phyloP scores from a whole-genome alignment of 2,797 vertebrate genomes.

The Ibycter americanus region DNA sequence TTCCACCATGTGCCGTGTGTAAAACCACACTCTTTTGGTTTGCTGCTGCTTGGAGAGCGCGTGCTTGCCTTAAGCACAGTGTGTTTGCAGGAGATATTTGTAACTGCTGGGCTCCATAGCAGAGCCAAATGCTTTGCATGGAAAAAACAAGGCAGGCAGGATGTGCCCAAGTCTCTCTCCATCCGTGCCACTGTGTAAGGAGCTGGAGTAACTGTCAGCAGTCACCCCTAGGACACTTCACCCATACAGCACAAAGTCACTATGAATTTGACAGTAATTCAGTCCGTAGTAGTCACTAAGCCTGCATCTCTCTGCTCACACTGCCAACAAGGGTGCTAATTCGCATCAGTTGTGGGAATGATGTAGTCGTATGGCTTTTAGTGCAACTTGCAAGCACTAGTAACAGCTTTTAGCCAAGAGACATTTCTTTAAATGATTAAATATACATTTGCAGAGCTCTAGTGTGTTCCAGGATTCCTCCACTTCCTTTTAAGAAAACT shows the following conservation, averaged over 20 bases:
- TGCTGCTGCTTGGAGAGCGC: background rate
- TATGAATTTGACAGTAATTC: background rate
- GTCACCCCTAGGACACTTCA: background rate
- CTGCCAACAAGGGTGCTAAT: constrained; percentile 59
- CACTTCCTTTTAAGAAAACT: constrained; percentile 60
- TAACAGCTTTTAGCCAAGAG: constrained; percentile 58
- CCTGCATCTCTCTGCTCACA: background rate
- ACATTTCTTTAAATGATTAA: constrained; percentile 67
- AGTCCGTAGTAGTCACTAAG: background rate
- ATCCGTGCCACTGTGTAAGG: background rate
- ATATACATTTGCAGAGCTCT: constrained; percentile 46
- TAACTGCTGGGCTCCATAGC: background rate
- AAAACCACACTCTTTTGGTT: background rate
- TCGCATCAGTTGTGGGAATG: constrained; percentile 56
- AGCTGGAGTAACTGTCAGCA: background rate
- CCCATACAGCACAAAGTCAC: background rate
- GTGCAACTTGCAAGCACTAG: background rate
- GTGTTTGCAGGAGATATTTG: background rate
- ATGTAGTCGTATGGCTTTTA: background rate
- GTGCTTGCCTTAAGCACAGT: background rate
- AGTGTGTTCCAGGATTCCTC: constrained; percentile 63
- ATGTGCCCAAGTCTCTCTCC: background rate
- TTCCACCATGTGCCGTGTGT: accelerated
- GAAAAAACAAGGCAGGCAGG: background rate
- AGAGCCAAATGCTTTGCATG: background rate